Base-by-base conservation (phyloP, 2,113 vertebrate species). In the Catharus fuscescens region DNA sequence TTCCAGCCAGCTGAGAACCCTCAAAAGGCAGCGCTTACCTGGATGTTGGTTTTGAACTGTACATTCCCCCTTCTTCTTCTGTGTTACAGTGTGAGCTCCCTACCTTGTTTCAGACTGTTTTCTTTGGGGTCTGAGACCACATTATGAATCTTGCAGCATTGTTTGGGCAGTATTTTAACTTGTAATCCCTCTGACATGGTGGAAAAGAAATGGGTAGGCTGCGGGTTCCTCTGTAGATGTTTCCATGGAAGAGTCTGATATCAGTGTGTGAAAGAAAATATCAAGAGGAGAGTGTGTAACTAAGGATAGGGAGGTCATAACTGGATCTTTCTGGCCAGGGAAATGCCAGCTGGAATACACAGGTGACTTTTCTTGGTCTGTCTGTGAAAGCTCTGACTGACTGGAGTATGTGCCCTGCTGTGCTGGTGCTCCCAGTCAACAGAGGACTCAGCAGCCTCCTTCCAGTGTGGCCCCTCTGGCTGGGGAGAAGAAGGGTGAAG, bases 1-100 rank as follows among this genome's bases (percentile, higher is more conserved):
- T 85, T 71, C n/a, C 70, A 87, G 21, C 14, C n/a, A 69, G 40
- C n/a, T 88, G 66, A 80, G 62, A 80, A 24, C 25, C 4, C 23
- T 18, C 38, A 14, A 38, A 81, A 62, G 67, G 21, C 40, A 69
- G 28, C 0, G 0, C 4, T 80, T 53, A 16, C 24, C 36, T 61
- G 45, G 26, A 5, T 62, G 11, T 25, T 71, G 21, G 14, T 11
- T 84, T 86, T 77, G 59, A 82, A 23, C 14, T 15, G 15, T 8
- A 73, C 9, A 26, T 86, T 59, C 23, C 8, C 7, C 12, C 8
- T 72, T 67, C 12, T 88, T 31, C n/a, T 71, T 59, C 40, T 45
- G 2, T 45, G 6, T 66, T 54, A 18, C 8, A 13, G 12, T 20
- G 10, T 44, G 31, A 53, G 9, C 12, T 82, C n/a, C 40, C 26